A percentile compares a stretch with the other conserved stretches of the same genome.
Evolutionary conservation across 2,113 vertebrate species (phyloP).

Genomic region (Prunella fulvescens): DNA sequence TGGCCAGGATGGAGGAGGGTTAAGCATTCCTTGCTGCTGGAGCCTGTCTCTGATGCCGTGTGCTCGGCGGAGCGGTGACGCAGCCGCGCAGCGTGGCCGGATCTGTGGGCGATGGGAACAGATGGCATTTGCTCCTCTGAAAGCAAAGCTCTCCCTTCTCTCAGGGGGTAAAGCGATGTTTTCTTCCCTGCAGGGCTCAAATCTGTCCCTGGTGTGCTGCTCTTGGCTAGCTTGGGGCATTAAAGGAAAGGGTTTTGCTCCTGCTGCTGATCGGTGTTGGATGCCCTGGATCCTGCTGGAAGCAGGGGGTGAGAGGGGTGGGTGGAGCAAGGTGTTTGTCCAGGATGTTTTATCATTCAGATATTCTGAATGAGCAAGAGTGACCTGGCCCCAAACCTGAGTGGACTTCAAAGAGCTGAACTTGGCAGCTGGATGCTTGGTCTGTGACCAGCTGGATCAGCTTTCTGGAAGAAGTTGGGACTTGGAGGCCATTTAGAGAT

Average conservation of each 20-base stretch:
- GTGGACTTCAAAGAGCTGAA: background rate
- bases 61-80: background rate
- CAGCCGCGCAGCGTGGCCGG: background rate
- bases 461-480: background rate
- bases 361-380: background rate
- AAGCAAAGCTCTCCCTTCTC: background rate
- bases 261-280: background rate
- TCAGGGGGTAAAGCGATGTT: background rate
- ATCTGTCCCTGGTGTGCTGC: background rate
- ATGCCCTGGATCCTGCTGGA: background rate
- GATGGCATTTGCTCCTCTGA: conserved; percentile 29
- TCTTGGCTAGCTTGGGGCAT: background rate
- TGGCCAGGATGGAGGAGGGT: background rate
- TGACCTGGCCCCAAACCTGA: background rate
- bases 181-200: background rate
- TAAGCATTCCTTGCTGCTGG: background rate
- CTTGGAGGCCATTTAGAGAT: background rate
- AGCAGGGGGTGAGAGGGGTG: background rate
- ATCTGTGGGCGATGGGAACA: conserved; percentile 30
- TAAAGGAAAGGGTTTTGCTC: background rate
- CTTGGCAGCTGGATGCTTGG: accelerated
- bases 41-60: background rate
- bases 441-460: background rate
- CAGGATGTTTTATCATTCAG: background rate
- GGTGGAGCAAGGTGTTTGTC: accelerated